A percentile compares a stretch with the other conserved stretches of the same genome.
phyloP scores from a whole-genome alignment of 2,113 vertebrate genomes.

The Python bivittatus region DNA sequence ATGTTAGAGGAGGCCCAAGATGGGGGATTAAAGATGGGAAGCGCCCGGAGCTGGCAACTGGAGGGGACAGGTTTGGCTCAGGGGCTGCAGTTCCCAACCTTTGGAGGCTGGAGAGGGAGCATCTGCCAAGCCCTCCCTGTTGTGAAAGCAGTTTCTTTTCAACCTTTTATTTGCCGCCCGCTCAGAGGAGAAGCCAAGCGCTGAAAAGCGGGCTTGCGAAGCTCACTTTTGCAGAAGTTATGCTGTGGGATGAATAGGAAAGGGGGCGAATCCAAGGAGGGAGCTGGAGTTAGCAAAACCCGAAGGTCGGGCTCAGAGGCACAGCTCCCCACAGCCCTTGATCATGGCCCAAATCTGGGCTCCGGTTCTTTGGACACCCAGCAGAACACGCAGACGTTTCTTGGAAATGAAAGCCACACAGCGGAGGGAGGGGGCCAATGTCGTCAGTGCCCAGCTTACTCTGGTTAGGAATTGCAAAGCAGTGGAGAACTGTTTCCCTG shows the following conservation, averaged over 20 bases:
- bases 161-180: too few species aligned
- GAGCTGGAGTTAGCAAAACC: not conserved
- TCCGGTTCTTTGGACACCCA: too few species aligned
- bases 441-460: too few species aligned
- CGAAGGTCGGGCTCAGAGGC: not conserved
- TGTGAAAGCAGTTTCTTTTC: not conserved
- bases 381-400: not conserved
- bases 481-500: not conserved
- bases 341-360: not conserved
- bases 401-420: not conserved
- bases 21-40: not conserved
- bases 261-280: not conserved
- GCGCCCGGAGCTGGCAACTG: not conserved
- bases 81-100: not conserved
- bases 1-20: not conserved
- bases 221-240: not conserved
- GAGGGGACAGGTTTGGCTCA: too few species aligned
- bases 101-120: not conserved
- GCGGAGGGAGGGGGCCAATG: too few species aligned
- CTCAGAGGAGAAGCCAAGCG: too few species aligned
- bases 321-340: not conserved
- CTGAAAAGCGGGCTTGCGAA: not conserved
- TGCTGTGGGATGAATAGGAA: not conserved
- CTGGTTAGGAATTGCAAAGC: not conserved
- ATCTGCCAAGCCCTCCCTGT: not conserved